Evolutionary conservation across 1,140 invertebrate genomes (phyloP).

Genomic region (Eumaeus atala): DNA sequence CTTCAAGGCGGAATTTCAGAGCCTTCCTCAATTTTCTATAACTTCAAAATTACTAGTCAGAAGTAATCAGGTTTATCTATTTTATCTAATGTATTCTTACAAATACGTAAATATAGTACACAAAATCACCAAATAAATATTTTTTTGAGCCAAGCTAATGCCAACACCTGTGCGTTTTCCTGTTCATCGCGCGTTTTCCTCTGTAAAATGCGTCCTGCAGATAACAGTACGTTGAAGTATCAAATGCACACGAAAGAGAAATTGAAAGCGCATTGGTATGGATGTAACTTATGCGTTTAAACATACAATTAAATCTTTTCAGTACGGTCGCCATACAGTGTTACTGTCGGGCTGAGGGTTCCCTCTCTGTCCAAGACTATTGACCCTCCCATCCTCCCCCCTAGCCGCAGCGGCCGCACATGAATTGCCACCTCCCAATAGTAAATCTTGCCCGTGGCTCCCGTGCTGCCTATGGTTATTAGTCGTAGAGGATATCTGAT

Average conservation of each 20-base stretch:
- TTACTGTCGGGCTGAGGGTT: conserved; percentile 79
- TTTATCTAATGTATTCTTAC: not conserved
- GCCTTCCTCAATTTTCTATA: conserved; percentile 5
- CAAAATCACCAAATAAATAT: too few species aligned
- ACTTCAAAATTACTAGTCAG: conserved; percentile 3
- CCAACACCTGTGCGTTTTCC: too few species aligned
- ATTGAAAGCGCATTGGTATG: too few species aligned
- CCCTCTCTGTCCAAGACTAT: conserved; percentile 76
- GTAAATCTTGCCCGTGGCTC: conserved; percentile 72
- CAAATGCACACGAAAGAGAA: too few species aligned
- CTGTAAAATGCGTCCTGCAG: too few species aligned
- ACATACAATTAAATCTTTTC: conserved; percentile 23
- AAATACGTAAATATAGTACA: not conserved
- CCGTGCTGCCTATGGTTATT: conserved; percentile 75
- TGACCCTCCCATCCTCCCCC: conserved; percentile 76
- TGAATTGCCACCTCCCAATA: conserved; percentile 77
- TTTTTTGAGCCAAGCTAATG: too few species aligned
- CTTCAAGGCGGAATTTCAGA: not conserved
- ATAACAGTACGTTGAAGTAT: too few species aligned
- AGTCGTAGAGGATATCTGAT: conserved; percentile 79
- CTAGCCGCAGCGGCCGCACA: conserved; percentile 77
- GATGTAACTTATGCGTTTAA: not conserved
- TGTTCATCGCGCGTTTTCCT: too few species aligned
- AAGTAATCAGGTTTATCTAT: not conserved
- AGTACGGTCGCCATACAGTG: conserved; percentile 79